These are phyloP conservation scores for Bombus fervidus DNA, from an alignment of 1,140 invertebrate genomes.

Conservation along the genomic window DNA sequence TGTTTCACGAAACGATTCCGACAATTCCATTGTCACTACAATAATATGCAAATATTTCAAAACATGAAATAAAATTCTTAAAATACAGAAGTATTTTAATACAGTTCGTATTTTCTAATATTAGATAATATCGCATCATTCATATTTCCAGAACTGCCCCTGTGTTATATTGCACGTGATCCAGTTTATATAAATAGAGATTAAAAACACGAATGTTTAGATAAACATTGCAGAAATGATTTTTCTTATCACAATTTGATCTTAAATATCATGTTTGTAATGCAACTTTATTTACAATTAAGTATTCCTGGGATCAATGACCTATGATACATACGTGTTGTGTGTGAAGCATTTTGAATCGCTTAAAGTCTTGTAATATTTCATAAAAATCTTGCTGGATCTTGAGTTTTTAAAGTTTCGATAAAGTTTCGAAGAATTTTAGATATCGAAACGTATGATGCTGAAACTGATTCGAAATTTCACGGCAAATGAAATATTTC, in stretches of 20 bases:
- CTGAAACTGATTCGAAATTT: no score
- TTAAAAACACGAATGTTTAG: background rate
- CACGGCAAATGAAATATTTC: no score
- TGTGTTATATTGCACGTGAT: background rate
- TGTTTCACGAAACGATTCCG: no score
- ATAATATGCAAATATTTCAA: background rate
- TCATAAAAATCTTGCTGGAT: background rate
- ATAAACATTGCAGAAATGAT: background rate
- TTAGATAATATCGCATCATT: slow-evolving; percentile 9
- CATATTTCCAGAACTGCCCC: background rate
- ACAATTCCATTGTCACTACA: background rate
- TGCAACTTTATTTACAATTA: background rate
- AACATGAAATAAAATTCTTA: background rate
- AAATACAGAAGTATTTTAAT: background rate
- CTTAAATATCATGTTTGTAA: background rate
- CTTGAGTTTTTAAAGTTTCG: no score
- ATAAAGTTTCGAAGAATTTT: no score
- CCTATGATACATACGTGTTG: no score
- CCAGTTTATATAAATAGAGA: background rate
- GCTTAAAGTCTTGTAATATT: background rate
- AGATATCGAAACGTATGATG: no score
- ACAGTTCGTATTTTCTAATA: background rate
- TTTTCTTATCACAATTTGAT: no score
- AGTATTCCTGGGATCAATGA: no score
- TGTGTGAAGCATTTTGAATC: no score